Percentiles rank a stretch among this genome's conserved stretches.
Conservation (phyloP, 2,797 vertebrate genomes). For the Clarias pachynema region DNA sequence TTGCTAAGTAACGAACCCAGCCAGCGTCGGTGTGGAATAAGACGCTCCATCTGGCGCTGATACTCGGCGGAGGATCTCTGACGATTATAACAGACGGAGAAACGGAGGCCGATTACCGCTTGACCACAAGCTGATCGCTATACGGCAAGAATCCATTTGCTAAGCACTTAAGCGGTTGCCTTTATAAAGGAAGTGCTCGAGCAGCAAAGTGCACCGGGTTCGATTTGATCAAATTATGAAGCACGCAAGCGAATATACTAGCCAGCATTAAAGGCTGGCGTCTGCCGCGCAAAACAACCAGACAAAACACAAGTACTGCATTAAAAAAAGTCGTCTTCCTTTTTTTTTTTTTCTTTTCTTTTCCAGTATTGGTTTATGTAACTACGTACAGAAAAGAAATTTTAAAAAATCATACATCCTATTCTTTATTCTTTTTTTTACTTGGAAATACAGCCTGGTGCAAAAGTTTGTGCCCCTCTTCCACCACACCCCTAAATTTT, state of each 20-base stretch:
- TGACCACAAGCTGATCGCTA: not conserved
- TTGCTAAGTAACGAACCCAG: slow-evolving; percentile 53
- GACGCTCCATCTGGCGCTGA: slow-evolving; percentile 42
- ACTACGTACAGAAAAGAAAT: not conserved
- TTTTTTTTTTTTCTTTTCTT: not conserved
- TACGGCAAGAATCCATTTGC: not conserved
- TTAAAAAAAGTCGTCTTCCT: not conserved
- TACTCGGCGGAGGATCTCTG: slow-evolving; percentile 20
- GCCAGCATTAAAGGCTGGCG: not conserved
- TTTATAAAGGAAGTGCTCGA: slow-evolving; percentile 2
- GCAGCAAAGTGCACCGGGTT: slow-evolving; percentile 6
- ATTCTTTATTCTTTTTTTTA: not conserved
- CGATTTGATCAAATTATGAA: slow-evolving; percentile 6
- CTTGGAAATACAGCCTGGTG: not conserved
- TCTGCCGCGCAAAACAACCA: not conserved
- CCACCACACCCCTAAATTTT: not conserved
- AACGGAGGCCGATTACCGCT: slow-evolving; percentile 18
- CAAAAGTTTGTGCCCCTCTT: not conserved
- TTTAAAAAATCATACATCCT: not conserved
- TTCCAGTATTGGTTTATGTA: not conserved
- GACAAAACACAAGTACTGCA: not conserved
- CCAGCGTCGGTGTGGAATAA: slow-evolving; percentile 23
- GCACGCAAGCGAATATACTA: not conserved
- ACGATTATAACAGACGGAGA: not conserved
- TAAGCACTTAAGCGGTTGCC: slow-evolving; percentile 4